Percentiles rank a stretch among this genome's conserved stretches.
phyloP scores from a whole-genome alignment of 23 tunicate genomes.

The Pegea sp. region DNA sequence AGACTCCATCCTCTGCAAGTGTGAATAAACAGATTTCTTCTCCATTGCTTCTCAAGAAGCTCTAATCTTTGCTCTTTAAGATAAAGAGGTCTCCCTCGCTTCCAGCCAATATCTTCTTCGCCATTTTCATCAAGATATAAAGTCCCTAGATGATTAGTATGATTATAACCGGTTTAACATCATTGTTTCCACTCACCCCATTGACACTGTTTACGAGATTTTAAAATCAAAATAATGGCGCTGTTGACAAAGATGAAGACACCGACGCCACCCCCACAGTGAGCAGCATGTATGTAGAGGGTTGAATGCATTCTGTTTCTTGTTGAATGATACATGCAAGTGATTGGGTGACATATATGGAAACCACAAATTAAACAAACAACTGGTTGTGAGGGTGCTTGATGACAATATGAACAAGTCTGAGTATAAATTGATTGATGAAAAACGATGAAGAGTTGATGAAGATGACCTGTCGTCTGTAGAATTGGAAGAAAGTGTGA shows the following conservation, averaged over 20 bases:
- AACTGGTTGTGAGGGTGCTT: neutral
- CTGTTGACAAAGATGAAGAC: neutral
- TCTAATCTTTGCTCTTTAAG: conserved; percentile 35
- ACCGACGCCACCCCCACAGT: neutral
- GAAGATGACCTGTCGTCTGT: no score
- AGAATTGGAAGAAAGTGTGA: no score
- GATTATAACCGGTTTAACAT: no score
- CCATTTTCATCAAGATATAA: conserved; percentile 75
- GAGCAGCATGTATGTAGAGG: neutral
- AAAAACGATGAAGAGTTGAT: no score
- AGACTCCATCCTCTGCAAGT: no score
- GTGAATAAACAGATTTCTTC: neutral
- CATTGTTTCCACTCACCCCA: no score
- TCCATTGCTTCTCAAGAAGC: conserved; percentile 54
- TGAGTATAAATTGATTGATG: neutral
- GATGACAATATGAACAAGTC: neutral
- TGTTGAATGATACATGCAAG: no score
- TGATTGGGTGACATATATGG: neutral
- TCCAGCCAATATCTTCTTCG: conserved; percentile 86
- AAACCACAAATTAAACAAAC: neutral
- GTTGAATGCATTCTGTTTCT: conserved; percentile 1
- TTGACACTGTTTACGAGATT: neutral
- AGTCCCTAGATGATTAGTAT: no score
- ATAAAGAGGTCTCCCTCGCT: conserved; percentile 70
- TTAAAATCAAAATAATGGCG: neutral